Base-by-base conservation (phyloP, 1,140 invertebrate genomes). In the Lerema accius region DNA sequence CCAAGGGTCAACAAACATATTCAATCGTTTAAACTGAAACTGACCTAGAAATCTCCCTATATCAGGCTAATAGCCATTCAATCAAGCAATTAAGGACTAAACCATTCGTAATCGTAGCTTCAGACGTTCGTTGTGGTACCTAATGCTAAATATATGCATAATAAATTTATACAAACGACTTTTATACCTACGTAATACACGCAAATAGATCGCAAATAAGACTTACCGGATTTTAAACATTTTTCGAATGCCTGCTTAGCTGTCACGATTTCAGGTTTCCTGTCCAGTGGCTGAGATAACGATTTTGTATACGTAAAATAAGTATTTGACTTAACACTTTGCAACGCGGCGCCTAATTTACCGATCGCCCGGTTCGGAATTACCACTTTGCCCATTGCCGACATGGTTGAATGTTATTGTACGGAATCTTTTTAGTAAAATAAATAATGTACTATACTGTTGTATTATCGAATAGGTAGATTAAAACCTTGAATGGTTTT, bases 231-330 rank as follows among this genome's bases (percentile, higher is more conserved):
- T 80, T 93, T 92, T 26, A 93, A 84, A 68, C 86, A 91, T 86
- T 84, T 83, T 10, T 92, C 86, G 48, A 92, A 90, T 1, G 92
- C 92, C 63, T 92, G 83, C 39, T 92, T 88, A 6, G 91, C 84
- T n/a, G 80, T 81, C 2, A 92, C 72, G 70, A 80, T 86, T 70
- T 91, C 89, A 0, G 92, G 92, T 55, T 90, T 87, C 10, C 91
- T 76, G 26, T 86, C 79, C 58, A 93, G 76, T 46, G 92, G 92
- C 79, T 93, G 92, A 6, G 92, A 90, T 59, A 92, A 71, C 60
- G 92, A 91, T 61, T 90, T 87, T 11, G 91, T 88, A 51, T 93
- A 92, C 13, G 92, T 93, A 69, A 91, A 93, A 71, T 91, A 93
- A 65, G 76, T 85, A 68, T 82, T 84, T 16, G 71, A 73, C 65